These are phyloP conservation scores for Hipparchia semele DNA, from an alignment of 2,888 invertebrate species.

Conservation along the genomic window DNA sequence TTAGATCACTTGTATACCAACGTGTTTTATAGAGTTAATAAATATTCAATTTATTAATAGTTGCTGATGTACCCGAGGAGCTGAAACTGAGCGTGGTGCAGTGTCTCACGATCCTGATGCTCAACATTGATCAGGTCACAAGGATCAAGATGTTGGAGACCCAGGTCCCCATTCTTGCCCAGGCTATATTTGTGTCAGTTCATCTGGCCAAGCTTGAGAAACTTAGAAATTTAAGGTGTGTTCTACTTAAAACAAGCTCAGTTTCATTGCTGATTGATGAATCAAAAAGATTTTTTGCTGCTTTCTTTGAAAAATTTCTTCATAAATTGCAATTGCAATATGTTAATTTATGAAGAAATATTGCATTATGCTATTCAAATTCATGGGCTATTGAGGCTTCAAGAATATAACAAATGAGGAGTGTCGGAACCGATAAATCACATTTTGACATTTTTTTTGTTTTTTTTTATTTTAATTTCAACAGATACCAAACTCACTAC, in stretches of 20 bases:
- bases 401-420: no score
- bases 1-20: no score
- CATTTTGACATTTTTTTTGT: no score
- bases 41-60: slow-evolving; percentile 59
- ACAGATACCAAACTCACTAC: no score
- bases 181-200: slow-evolving; percentile 85
- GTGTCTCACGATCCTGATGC: slow-evolving; percentile 78
- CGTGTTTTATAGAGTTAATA: no score
- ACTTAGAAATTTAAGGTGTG: slow-evolving; percentile 84
- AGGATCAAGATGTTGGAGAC: slow-evolving; percentile 82
- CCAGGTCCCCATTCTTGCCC: slow-evolving; percentile 84
- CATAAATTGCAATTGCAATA: no score
- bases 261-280: not conserved
- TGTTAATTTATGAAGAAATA: no score
- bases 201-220: slow-evolving; percentile 87
- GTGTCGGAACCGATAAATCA: no score
- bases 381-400: no score
- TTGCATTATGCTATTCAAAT: no score
- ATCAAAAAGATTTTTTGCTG: not conserved
- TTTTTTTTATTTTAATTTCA: no score
- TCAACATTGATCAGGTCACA: slow-evolving; percentile 75
- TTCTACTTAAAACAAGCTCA: no score
- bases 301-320: not conserved
- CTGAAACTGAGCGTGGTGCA: slow-evolving; percentile 83
- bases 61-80: slow-evolving; percentile 84